Evolutionary conservation across 2,888 invertebrate species (phyloP).

Genomic region (Dysmachus trigonus): DNA sequence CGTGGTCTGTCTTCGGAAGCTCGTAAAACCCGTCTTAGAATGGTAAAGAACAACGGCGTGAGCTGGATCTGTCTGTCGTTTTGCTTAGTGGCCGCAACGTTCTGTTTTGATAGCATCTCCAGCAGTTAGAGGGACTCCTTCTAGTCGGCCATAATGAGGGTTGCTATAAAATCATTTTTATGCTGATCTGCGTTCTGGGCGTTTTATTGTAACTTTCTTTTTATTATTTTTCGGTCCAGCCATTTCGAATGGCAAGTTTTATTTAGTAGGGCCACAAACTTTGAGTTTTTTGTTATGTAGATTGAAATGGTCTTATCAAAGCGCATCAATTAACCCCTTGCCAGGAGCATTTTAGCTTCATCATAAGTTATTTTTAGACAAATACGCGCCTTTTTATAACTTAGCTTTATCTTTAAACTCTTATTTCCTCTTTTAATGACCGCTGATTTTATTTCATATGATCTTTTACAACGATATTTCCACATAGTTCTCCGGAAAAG

Average conservation of each 20-base stretch:
- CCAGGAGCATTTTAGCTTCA: no score
- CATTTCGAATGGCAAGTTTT: not conserved
- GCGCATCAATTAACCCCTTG: not conserved
- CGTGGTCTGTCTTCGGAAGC: constrained; percentile 1
- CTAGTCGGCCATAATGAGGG: constrained; percentile 3
- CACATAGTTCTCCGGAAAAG: no score
- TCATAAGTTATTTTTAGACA: not conserved
- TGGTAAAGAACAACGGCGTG: not conserved
- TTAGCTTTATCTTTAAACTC: not conserved
- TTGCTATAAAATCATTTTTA: not conserved
- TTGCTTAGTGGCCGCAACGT: not conserved
- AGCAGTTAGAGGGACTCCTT: not conserved
- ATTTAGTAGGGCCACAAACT: not conserved
- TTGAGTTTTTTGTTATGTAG: not conserved
- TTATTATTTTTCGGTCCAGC: not conserved
- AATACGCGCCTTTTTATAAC: not conserved
- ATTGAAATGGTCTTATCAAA: not conserved
- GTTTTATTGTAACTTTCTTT: not conserved
- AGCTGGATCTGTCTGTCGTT: not conserved
- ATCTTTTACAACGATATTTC: no score
- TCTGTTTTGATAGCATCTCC: not conserved
- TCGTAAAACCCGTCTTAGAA: not conserved
- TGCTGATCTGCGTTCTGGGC: not conserved
- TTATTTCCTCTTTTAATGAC: no score
- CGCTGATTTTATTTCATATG: no score